Conservation (phyloP, 2,797 vertebrate genomes). For the Huso huso region DNA sequence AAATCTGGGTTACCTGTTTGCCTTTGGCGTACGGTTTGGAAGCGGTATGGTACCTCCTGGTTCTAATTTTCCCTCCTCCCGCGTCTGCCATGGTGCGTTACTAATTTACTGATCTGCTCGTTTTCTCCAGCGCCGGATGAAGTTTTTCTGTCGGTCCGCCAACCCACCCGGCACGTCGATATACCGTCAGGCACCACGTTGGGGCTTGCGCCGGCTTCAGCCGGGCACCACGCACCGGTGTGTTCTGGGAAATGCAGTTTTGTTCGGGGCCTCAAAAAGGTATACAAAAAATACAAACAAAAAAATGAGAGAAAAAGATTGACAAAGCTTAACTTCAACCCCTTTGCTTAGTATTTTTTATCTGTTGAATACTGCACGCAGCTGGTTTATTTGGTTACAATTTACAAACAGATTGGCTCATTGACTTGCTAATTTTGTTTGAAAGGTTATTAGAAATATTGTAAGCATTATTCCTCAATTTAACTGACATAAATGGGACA, state of each 20-base stretch:
- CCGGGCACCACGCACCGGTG: not conserved
- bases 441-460: too few species aligned
- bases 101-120: slow-evolving; percentile 49
- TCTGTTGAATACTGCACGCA: too few species aligned
- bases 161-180: slow-evolving; percentile 26
- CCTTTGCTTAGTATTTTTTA: too few species aligned
- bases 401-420: too few species aligned
- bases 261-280: not conserved
- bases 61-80: slow-evolving; percentile 80
- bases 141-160: slow-evolving; percentile 47
- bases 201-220: slow-evolving; percentile 19
- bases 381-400: too few species aligned
- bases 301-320: too few species aligned
- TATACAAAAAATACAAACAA: too few species aligned
- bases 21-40: slow-evolving; percentile 72
- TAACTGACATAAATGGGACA: too few species aligned
- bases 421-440: too few species aligned
- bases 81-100: slow-evolving; percentile 70
- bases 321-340: too few species aligned
- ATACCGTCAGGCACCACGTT: slow-evolving; percentile 32
- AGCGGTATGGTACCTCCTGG: slow-evolving; percentile 66
- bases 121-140: slow-evolving; percentile 58
- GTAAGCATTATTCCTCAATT: too few species aligned
- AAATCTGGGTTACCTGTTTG: slow-evolving; percentile 56
- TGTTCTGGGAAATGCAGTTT: slow-evolving; percentile 53